Percentiles rank a stretch among this genome's conserved stretches.
Conservation (phyloP, 2,888 invertebrate species). For the Cosmopolites sordidus region DNA sequence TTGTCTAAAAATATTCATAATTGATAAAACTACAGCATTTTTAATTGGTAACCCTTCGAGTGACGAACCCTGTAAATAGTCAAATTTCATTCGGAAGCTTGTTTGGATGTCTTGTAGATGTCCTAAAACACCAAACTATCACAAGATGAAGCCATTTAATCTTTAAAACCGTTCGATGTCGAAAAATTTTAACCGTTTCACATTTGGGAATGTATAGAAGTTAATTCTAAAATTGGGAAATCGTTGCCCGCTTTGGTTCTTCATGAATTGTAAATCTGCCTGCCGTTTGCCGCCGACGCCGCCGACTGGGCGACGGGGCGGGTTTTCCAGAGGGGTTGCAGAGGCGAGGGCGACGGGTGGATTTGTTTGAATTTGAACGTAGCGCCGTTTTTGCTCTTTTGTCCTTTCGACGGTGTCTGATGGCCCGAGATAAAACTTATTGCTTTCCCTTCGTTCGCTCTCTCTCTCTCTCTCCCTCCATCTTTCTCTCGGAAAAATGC, state of each 20-base stretch:
- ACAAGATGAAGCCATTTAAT: too few species aligned
- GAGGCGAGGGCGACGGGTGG: conserved; percentile 6
- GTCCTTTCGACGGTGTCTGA: conserved; percentile 25
- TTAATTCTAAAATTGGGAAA: background rate
- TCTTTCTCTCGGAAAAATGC: background rate
- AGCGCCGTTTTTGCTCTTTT: conserved; percentile 22
- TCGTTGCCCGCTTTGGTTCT: conserved; percentile 19
- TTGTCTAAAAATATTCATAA: too few species aligned
- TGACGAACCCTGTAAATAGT: too few species aligned
- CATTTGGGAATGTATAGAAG: too few species aligned
- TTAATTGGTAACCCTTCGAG: too few species aligned
- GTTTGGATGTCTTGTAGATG: too few species aligned
- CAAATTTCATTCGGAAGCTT: too few species aligned
- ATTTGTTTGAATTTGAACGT: conserved; percentile 25
- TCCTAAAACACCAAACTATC: too few species aligned
- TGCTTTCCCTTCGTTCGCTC: conserved; percentile 17
- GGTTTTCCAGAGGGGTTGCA: background rate
- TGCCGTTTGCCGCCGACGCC: conserved; percentile 8
- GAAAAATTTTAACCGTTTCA: too few species aligned
- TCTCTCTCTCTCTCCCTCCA: background rate
- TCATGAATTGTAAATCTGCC: conserved; percentile 28
- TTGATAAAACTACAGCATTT: too few species aligned
- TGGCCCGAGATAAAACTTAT: conserved; percentile 24
- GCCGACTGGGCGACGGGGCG: background rate
- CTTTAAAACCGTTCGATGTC: too few species aligned